These are phyloP conservation scores for Lucifuga dentata DNA, from an alignment of 2,113 vertebrate genomes.

Conservation along the genomic window DNA sequence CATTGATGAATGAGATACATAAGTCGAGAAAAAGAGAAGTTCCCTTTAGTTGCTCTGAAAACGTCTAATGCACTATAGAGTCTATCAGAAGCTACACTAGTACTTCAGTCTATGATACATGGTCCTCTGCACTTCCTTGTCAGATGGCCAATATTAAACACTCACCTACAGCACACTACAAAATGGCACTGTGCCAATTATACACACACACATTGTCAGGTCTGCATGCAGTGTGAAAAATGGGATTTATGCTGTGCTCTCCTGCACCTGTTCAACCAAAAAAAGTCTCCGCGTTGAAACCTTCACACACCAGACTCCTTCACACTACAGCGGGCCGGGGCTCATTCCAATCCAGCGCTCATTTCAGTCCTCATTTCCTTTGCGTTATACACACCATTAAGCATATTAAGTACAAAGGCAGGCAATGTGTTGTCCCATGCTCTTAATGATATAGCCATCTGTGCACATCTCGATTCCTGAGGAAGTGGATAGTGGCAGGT, in stretches of 20 bases:
- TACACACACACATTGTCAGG: conserved; percentile 57
- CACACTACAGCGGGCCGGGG: conserved; percentile 38
- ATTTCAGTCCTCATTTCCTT: conserved; percentile 65
- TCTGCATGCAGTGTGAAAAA: conserved; percentile 43
- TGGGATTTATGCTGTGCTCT: conserved; percentile 27
- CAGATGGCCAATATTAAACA: conserved; percentile 58
- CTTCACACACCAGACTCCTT: conserved; percentile 39
- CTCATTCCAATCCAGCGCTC: conserved; percentile 40
- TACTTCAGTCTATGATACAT: conserved; percentile 51
- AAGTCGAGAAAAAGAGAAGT: conserved; percentile 24
- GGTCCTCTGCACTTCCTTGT: conserved; percentile 45
- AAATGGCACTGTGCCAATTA: conserved; percentile 40
- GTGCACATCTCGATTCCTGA: conserved; percentile 16
- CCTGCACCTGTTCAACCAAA: conserved; percentile 25
- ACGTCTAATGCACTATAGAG: conserved; percentile 23
- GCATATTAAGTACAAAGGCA: conserved; percentile 54
- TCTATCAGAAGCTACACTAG: conserved; percentile 46
- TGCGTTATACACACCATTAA: conserved; percentile 63
- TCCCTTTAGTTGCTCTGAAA: conserved; percentile 48
- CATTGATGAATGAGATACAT: conserved; percentile 66
- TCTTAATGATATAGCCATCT: conserved; percentile 40
- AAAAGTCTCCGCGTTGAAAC: conserved; percentile 50
- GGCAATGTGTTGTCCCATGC: conserved; percentile 14
- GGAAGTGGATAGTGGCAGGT: conserved; percentile 18
- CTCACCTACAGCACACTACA: conserved; percentile 56